Percentiles rank a stretch among this genome's conserved stretches.
phyloP scores from a whole-genome alignment of 1,140 invertebrate genomes.

The Venustaconcha ellipsiformis region DNA sequence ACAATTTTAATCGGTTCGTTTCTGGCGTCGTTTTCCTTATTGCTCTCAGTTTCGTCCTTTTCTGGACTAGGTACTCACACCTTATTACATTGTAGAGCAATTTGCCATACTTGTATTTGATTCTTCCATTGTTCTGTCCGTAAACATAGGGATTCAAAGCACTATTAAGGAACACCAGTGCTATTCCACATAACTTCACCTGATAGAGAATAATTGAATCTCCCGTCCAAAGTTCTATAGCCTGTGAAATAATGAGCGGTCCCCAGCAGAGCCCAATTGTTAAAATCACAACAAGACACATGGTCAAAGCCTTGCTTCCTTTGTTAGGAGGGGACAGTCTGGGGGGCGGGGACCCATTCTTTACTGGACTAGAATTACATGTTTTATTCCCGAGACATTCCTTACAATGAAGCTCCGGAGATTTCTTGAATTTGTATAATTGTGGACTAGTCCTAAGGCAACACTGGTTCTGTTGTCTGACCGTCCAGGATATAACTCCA shows the following conservation, averaged over 20 bases:
- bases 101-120: slow-evolving; percentile 42
- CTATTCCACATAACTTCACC: slow-evolving; percentile 58
- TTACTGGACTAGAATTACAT: neutral
- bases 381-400: slow-evolving; percentile 16
- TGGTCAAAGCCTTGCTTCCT: slow-evolving; percentile 50
- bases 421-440: no score
- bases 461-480: slow-evolving; percentile 31
- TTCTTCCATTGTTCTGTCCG: slow-evolving; percentile 46
- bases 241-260: slow-evolving; percentile 54
- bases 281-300: slow-evolving; percentile 54
- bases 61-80: slow-evolving; percentile 19
- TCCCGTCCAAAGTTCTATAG: slow-evolving; percentile 49
- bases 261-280: slow-evolving; percentile 53
- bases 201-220: slow-evolving; percentile 57
- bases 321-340: slow-evolving; percentile 39
- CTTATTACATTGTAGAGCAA: slow-evolving; percentile 36
- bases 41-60: no score
- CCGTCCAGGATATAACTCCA: slow-evolving; percentile 40
- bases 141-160: slow-evolving; percentile 59
- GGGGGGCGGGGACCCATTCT: neutral
- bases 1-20: no score
- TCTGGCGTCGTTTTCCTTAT: no score
- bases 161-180: slow-evolving; percentile 57
- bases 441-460: slow-evolving; percentile 3
- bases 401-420: slow-evolving; percentile 7